These are phyloP conservation scores for Artemisiospiza belli DNA, from an alignment of 2,113 vertebrate genomes.

Conservation along the genomic window DNA sequence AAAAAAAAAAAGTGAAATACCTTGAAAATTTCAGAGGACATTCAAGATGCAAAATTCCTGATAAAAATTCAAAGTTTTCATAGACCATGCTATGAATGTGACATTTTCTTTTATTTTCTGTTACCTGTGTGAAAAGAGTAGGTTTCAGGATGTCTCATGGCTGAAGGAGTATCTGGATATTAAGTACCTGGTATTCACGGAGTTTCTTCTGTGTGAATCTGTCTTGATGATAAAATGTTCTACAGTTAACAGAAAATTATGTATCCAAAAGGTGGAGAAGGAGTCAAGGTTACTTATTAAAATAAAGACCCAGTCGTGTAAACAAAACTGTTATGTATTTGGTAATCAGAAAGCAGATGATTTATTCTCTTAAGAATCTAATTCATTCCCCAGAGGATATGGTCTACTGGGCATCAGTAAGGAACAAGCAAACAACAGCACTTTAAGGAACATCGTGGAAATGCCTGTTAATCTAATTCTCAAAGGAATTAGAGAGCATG, in stretches of 20 bases:
- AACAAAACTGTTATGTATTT: neutral
- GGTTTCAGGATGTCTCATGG: neutral
- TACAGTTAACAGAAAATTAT: neutral
- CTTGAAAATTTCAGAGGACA: neutral
- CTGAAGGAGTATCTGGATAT: neutral
- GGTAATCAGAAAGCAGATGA: neutral
- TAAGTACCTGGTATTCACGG: neutral
- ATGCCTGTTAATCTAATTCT: neutral
- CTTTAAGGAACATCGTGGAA: neutral
- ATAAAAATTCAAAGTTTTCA: neutral
- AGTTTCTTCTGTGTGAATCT: neutral
- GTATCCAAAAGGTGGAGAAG: rapidly evolving
- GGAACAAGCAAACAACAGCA: neutral
- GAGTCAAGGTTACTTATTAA: neutral
- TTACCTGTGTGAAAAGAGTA: neutral
- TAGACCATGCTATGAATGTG: neutral
- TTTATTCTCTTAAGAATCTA: neutral
- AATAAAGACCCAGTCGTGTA: neutral
- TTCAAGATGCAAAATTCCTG: neutral
- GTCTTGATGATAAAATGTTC: neutral
- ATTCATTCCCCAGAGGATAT: neutral
- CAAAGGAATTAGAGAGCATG: neutral
- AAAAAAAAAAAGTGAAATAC: neutral
- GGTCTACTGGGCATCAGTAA: neutral
- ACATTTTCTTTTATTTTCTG: neutral